A percentile compares a stretch with the other conserved stretches of the same genome.
Conservation (phyloP, 2,888 invertebrate species). For the Hydroisotoma schaefferi region DNA sequence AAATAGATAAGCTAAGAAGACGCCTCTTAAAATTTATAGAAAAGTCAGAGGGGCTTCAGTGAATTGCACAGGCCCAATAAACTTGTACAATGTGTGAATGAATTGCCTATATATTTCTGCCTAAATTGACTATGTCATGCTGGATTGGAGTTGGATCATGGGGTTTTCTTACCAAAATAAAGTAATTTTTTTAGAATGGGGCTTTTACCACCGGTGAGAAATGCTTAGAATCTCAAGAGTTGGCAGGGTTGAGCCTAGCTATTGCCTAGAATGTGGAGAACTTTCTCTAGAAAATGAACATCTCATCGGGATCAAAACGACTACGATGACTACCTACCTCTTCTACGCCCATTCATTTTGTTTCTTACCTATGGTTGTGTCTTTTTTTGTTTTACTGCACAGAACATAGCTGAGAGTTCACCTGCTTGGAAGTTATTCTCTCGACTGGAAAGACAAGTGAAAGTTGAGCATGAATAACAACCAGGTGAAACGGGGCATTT, state of each 20-base stretch:
- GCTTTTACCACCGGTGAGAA: conserved; percentile 4
- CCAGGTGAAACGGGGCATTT: no score
- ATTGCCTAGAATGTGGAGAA: not conserved
- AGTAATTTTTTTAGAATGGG: not conserved
- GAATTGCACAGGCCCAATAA: conserved; percentile 9
- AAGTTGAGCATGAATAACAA: no score
- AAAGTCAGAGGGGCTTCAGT: conserved; percentile 9
- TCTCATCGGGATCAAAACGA: no score
- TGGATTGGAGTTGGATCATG: conserved; percentile 8
- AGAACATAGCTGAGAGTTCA: no score
- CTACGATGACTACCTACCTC: no score
- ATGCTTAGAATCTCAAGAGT: not conserved
- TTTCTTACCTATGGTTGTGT: no score
- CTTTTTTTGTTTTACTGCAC: no score
- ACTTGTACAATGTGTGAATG: conserved; percentile 16
- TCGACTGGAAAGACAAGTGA: no score
- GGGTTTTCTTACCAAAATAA: conserved; percentile 1
- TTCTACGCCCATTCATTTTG: no score
- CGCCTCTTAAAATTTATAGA: conserved; percentile 9
- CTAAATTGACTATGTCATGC: conserved; percentile 14
- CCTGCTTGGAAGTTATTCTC: no score
- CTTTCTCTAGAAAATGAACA: no score
- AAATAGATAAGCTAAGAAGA: not conserved
- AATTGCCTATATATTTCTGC: conserved; percentile 14
- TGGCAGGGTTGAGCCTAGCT: conserved; percentile 4